These are phyloP conservation scores for Bombus impatiens DNA, from an alignment of 1,140 invertebrate genomes.

Conservation along the genomic window DNA sequence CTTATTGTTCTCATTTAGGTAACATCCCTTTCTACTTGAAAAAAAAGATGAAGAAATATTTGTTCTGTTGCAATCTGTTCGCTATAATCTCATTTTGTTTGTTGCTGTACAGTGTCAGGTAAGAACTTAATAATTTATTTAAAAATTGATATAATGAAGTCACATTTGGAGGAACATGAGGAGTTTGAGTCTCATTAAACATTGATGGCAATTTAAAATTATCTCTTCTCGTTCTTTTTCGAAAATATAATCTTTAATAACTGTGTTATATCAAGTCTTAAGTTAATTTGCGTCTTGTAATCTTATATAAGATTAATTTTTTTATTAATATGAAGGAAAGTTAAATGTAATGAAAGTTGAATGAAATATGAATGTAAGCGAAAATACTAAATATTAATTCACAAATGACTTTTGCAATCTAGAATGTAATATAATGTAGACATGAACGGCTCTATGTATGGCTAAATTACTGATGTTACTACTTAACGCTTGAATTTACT, in stretches of 20 bases:
- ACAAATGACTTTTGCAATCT: neutral
- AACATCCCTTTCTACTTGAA: neutral
- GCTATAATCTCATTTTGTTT: conserved; percentile 15
- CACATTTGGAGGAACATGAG: neutral
- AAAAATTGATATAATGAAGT: neutral
- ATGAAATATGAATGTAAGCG: no score
- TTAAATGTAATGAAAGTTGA: no score
- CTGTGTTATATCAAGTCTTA: no score
- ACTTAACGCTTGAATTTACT: neutral
- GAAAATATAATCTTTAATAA: neutral
- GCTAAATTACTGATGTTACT: neutral
- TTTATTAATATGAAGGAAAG: no score
- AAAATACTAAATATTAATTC: neutral
- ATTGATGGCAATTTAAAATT: neutral
- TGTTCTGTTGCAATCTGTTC: neutral
- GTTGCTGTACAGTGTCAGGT: conserved; percentile 32
- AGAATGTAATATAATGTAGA: neutral
- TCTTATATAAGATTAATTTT: no score
- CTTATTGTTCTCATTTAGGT: neutral
- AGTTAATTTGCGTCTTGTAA: no score
- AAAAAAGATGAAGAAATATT: neutral
- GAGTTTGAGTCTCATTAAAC: neutral
- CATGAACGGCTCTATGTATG: neutral
- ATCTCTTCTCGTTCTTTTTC: neutral
- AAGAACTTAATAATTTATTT: conserved; percentile 31